Evolutionary conservation across 2,797 vertebrate genomes (phyloP).

Genomic region (Muscicapa striata): DNA sequence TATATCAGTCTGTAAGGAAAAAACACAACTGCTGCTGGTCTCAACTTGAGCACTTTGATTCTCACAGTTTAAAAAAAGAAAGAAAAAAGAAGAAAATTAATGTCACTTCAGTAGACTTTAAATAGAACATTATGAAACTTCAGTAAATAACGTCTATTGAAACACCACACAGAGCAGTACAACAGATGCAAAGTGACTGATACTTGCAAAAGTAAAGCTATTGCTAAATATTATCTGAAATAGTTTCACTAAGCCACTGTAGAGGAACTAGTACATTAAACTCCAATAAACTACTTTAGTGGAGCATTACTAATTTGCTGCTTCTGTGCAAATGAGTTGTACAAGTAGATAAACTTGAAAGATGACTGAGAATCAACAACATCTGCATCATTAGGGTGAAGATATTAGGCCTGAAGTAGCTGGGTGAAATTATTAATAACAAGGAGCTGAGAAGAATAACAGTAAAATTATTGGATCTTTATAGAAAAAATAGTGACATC

Average conservation of each 20-base stretch:
- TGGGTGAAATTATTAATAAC: background rate
- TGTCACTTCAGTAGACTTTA: conserved; percentile 16
- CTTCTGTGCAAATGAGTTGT: conserved; percentile 44
- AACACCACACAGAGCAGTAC: background rate
- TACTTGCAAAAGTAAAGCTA: conserved; percentile 33
- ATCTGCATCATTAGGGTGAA: conserved; percentile 26
- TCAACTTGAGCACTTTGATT: background rate
- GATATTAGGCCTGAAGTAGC: conserved; percentile 2
- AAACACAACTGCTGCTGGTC: background rate
- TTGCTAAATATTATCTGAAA: conserved; percentile 23
- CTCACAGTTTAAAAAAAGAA: background rate
- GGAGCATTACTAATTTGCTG: conserved; percentile 59
- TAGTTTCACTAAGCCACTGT: background rate
- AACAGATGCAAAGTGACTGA: conserved; percentile 21
- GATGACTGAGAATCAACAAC: conserved; percentile 37
- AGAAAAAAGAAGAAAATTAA: background rate
- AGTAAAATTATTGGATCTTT: background rate
- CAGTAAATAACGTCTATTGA: background rate
- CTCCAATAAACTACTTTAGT: conserved; percentile 47
- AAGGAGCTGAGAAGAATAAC: background rate
- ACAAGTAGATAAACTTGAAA: conserved; percentile 28
- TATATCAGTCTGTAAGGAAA: background rate
- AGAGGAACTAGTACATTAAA: conserved; percentile 49
- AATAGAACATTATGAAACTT: background rate
- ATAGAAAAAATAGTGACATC: background rate